These are phyloP conservation scores for Addax nasomaculatus DNA, from an alignment of 2,113 vertebrate genomes.

Conservation along the genomic window DNA sequence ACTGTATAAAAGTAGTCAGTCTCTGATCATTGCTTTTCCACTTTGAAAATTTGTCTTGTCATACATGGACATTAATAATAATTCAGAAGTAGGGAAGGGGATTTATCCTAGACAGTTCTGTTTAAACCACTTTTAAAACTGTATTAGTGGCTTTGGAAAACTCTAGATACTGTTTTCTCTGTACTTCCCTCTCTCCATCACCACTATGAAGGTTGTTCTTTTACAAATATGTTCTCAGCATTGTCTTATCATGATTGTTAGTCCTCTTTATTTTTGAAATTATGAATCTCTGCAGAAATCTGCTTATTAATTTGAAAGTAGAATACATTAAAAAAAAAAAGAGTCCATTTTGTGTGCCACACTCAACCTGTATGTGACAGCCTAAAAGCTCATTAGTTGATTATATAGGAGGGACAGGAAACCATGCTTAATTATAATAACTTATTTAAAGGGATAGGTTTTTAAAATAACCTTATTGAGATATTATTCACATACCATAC, in stretches of 20 bases:
- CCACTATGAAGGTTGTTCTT: background rate
- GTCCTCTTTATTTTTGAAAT: background rate
- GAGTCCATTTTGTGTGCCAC: background rate
- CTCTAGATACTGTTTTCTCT: background rate
- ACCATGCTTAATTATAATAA: background rate
- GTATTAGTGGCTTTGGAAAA: background rate
- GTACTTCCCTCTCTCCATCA: background rate
- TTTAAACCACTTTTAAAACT: background rate
- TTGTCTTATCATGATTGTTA: background rate
- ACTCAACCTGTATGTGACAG: background rate
- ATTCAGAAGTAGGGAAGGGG: background rate
- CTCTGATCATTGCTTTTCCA: background rate
- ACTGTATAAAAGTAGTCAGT: background rate
- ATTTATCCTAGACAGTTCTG: background rate
- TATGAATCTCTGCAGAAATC: constrained; percentile 4
- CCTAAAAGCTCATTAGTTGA: background rate
- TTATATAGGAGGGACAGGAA: background rate
- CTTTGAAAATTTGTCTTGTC: background rate
- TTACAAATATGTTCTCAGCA: background rate
- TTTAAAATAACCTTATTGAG: background rate
- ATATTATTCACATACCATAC: background rate
- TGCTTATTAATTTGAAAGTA: constrained; percentile 22
- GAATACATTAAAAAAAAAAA: background rate
- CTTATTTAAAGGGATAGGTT: background rate
- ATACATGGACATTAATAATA: background rate